Evolutionary conservation across 2,888 invertebrate species (phyloP).

Genomic region (Schizotus pectinicornis): DNA sequence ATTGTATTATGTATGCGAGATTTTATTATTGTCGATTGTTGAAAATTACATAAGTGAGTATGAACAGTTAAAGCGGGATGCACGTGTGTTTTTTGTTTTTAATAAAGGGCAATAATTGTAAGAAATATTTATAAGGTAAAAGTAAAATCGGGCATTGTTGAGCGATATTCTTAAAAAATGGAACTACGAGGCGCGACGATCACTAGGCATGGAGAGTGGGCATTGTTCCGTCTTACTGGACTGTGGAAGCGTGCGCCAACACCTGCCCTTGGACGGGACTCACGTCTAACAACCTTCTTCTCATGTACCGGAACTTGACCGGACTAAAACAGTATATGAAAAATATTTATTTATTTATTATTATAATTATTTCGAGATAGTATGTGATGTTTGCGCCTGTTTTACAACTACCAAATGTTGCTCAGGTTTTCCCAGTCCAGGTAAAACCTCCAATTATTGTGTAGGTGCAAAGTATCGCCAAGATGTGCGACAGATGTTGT

Average conservation of each 20-base stretch:
- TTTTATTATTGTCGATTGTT: background rate
- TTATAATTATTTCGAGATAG: constrained; percentile 10
- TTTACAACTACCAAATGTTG: no score
- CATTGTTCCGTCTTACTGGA: constrained; percentile 58
- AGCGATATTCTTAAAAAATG: constrained; percentile 50
- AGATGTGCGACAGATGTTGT: no score
- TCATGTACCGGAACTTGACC: constrained; percentile 27
- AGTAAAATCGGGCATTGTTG: constrained; percentile 47
- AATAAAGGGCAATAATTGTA: no score
- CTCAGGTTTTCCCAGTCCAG: constrained; percentile 6
- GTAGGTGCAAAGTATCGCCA: background rate
- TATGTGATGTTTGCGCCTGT: constrained; percentile 8
- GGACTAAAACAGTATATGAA: constrained; percentile 8
- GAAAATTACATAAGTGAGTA: background rate
- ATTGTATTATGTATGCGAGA: no score
- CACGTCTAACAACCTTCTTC: constrained; percentile 29
- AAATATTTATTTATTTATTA: constrained; percentile 7
- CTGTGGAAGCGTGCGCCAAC: constrained; percentile 56
- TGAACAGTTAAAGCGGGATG: no score
- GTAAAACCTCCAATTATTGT: constrained; percentile 9
- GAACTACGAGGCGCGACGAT: constrained; percentile 54
- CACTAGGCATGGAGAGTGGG: constrained; percentile 53
- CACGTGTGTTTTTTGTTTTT: no score
- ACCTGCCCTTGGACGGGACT: constrained; percentile 49
- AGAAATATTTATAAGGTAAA: constrained; percentile 13